Conservation (phyloP, 2,113 vertebrate species). For the Tetrao urogallus region DNA sequence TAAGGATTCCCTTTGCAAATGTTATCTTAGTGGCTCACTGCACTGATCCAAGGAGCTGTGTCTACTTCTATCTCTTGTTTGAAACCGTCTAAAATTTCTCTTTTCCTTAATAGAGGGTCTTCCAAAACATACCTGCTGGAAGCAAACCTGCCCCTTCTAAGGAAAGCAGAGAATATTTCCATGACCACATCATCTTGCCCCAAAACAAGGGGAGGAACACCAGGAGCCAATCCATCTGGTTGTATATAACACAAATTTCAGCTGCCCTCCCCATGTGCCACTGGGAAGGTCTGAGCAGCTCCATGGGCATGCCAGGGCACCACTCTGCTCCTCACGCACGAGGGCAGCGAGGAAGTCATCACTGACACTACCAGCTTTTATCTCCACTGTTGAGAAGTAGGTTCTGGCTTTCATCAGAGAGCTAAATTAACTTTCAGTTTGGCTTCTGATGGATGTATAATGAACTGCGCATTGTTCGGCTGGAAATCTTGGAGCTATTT, state of each 20-base stretch:
- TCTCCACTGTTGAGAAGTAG: conserved; percentile 20
- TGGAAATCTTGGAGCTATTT: conserved; percentile 55
- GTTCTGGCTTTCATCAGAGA: conserved; percentile 30
- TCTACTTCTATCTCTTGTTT: background rate
- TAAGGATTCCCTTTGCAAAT: background rate
- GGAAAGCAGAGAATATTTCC: background rate
- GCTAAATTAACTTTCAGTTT: conserved; percentile 61
- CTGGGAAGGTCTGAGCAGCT: background rate
- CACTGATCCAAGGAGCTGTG: background rate
- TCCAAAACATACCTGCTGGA: background rate
- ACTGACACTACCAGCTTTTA: background rate
- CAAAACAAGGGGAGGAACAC: background rate
- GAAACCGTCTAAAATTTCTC: background rate
- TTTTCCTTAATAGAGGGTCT: background rate
- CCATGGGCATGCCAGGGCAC: background rate
- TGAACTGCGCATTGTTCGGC: conserved; percentile 38
- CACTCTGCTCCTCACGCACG: background rate
- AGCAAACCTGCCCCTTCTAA: background rate
- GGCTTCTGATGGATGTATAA: conserved; percentile 63
- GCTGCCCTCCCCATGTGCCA: accelerated
- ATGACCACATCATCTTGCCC: background rate
- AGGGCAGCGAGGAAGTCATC: accelerated
- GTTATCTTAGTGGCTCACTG: background rate
- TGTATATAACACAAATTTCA: background rate
- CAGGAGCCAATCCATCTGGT: background rate